These are phyloP conservation scores for Ceratoteleas bidentatus DNA, from an alignment of 1,140 invertebrate species.

Conservation along the genomic window DNA sequence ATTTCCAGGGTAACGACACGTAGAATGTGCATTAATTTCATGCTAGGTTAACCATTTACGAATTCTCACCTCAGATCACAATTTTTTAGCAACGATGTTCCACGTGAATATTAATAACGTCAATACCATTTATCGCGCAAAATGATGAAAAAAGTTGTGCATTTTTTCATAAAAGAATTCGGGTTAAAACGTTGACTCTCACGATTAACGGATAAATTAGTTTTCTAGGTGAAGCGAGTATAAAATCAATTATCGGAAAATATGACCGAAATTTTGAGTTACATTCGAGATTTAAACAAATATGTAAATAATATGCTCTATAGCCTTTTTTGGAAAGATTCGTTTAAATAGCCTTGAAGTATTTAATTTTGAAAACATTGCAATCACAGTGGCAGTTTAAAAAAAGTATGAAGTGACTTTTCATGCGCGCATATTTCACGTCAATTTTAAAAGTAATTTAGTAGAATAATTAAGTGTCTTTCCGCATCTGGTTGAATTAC, in stretches of 20 bases:
- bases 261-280: not conserved
- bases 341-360: not conserved
- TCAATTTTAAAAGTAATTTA: constrained; percentile 8
- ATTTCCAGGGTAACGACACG: not conserved
- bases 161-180: constrained; percentile 22
- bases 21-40: constrained; percentile 30
- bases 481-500: constrained; percentile 18
- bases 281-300: not conserved
- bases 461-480: constrained; percentile 26
- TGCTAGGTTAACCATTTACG: constrained; percentile 16
- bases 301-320: not conserved
- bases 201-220: constrained; percentile 19
- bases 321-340: constrained; percentile 4
- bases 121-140: constrained; percentile 9
- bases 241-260: constrained; percentile 13
- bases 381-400: not conserved
- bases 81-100: constrained; percentile 22
- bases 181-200: constrained; percentile 19
- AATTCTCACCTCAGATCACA: constrained; percentile 11
- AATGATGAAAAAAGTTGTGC: constrained; percentile 28
- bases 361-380: constrained; percentile 6
- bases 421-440: not conserved
- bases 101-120: constrained; percentile 24
- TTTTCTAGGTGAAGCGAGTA: not conserved
- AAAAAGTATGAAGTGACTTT: not conserved